Evolutionary conservation across 2,888 invertebrate genomes (phyloP).

Genomic region (Thecophora atra): DNA sequence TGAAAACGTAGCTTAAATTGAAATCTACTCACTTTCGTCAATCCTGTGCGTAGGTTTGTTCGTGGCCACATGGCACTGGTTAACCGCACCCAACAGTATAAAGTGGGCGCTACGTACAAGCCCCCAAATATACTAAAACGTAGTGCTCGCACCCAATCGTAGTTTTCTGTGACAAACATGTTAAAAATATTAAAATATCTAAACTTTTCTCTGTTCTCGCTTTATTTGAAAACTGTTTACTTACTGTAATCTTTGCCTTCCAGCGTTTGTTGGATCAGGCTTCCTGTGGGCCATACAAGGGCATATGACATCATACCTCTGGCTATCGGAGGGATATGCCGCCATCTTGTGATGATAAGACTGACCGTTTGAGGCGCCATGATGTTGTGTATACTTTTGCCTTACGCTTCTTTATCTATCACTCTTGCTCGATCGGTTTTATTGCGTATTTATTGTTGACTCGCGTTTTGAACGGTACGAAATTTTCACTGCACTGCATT

Average conservation of each 20-base stretch:
- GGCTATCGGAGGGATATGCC: slow-evolving; percentile 59
- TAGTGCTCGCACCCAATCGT: slow-evolving; percentile 75
- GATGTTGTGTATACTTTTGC: background rate
- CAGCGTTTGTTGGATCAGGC: slow-evolving; percentile 76
- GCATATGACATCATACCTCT: slow-evolving; percentile 74
- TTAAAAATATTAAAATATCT: slow-evolving; percentile 18
- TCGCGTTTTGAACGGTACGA: background rate
- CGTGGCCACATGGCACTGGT: slow-evolving; percentile 81
- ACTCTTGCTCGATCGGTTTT: no score
- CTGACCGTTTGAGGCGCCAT: slow-evolving; percentile 40
- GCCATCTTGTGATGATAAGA: slow-evolving; percentile 45
- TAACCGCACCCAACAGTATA: slow-evolving; percentile 81
- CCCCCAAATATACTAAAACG: slow-evolving; percentile 81
- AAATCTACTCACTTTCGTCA: slow-evolving; percentile 71
- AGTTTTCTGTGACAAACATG: slow-evolving; percentile 64
- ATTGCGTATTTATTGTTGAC: background rate
- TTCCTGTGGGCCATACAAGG: slow-evolving; percentile 78
- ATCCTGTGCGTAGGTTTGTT: slow-evolving; percentile 73
- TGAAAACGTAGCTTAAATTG: background rate
- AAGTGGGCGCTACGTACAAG: slow-evolving; percentile 80
- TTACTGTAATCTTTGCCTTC: slow-evolving; percentile 73
- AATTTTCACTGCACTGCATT: background rate
- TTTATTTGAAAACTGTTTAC: slow-evolving; percentile 45
- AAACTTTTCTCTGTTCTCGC: background rate
- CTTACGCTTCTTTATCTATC: background rate